Percentiles rank a stretch among this genome's conserved stretches.
phyloP scores from a whole-genome alignment of 2,113 vertebrate genomes.

The Psilopsiagon aymara region DNA sequence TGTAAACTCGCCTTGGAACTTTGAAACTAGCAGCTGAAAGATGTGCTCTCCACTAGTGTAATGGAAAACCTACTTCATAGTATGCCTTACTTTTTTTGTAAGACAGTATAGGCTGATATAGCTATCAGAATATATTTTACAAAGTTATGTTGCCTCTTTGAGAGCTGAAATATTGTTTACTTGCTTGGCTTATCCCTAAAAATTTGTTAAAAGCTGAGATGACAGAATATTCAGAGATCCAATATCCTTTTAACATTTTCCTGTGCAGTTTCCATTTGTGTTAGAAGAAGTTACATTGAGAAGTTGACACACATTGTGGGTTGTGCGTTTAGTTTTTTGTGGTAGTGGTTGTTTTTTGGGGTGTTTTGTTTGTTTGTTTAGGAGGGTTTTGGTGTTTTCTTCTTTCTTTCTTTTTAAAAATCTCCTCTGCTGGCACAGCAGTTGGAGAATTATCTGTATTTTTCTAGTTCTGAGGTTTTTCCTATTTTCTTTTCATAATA shows the following conservation, averaged over 20 bases:
- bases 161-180: background rate
- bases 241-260: background rate
- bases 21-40: background rate
- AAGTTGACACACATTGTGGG: background rate
- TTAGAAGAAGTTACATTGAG: background rate
- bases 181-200: background rate
- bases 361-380: background rate
- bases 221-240: background rate
- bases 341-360: background rate
- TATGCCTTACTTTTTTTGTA: background rate
- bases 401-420: background rate
- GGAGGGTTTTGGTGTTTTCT: background rate
- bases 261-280: background rate
- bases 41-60: background rate
- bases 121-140: background rate
- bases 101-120: background rate
- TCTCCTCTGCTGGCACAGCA: background rate
- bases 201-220: background rate
- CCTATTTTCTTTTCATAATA: background rate
- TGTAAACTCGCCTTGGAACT: background rate
- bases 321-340: background rate
- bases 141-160: background rate
- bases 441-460: background rate
- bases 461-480: background rate
- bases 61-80: background rate